A percentile compares a stretch with the other conserved stretches of the same genome.
phyloP scores from a whole-genome alignment of 2,797 vertebrate species.

The Macroramphosus scolopax region DNA sequence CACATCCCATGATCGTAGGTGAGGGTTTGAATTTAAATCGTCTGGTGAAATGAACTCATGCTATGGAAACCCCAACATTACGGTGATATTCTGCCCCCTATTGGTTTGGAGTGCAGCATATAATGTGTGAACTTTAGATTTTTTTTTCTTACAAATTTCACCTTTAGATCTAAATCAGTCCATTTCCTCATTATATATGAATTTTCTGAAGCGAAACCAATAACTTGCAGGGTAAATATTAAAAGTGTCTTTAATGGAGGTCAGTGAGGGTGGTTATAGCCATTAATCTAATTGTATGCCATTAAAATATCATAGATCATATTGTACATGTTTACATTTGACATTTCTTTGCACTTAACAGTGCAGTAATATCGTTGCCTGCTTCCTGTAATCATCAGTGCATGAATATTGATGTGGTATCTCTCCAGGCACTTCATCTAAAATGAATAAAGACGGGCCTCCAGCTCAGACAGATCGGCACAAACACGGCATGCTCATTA shows the following conservation, averaged over 20 bases:
- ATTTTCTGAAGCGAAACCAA: no score
- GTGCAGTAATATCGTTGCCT: conserved; percentile 54
- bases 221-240: conserved; percentile 51
- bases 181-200: no score
- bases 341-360: conserved; percentile 67
- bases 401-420: conserved; percentile 77
- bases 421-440: conserved; percentile 77
- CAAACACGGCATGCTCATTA: conserved; percentile 76
- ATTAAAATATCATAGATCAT: conserved; percentile 71
- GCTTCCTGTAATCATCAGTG: conserved; percentile 67
- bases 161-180: no score
- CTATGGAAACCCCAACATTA: no score
- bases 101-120: no score
- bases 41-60: no score
- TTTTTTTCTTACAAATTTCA: no score
- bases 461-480: conserved; percentile 68
- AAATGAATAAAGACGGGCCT: conserved; percentile 73
- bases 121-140: no score
- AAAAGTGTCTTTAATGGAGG: conserved; percentile 64
- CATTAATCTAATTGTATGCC: conserved; percentile 65
- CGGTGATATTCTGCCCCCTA: no score
- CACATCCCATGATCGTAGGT: no score
- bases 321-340: conserved; percentile 73
- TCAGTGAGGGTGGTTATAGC: conserved; percentile 48
- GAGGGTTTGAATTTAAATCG: no score